phyloP scores from a whole-genome alignment of 2,888 invertebrate species.

The Aphidoletes aphidimyza region DNA sequence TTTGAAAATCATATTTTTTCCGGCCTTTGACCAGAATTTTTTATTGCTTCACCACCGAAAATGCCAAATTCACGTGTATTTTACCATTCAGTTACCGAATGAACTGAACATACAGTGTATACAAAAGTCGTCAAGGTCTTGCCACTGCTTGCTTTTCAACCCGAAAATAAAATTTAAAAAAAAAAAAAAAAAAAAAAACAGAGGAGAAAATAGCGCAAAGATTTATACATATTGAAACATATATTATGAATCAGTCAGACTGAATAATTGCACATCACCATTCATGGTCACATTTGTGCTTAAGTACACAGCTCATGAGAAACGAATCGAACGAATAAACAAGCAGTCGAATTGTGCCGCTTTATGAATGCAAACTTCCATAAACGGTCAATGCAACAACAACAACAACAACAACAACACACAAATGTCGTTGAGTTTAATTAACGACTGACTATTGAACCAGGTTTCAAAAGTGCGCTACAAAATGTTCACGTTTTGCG shows the following conservation, averaged over 20 bases:
- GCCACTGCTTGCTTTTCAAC: not conserved
- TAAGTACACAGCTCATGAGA: no score
- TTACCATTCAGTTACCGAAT: no score
- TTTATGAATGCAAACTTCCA: not conserved
- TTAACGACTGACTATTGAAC: conserved; percentile 27
- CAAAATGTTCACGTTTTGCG: no score
- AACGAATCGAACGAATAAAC: no score
- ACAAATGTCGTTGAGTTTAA: conserved; percentile 10
- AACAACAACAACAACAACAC: no score
- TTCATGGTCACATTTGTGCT: not conserved
- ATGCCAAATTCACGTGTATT: not conserved
- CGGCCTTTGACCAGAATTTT: not conserved
- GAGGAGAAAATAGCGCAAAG: not conserved
- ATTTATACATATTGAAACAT: conserved; percentile 4
- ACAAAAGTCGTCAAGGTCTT: conserved; percentile 25
- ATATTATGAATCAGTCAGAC: conserved; percentile 31
- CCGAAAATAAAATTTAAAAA: no score
- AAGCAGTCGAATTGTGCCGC: no score
- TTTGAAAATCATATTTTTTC: not conserved
- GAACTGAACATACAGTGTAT: no score
- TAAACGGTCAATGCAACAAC: conserved; percentile 9
- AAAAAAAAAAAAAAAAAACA: no score
- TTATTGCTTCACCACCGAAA: not conserved
- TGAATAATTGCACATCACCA: conserved; percentile 45
- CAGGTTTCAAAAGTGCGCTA: conserved; percentile 27